Conservation (phyloP, 2,888 invertebrate genomes). For the Metallyticus violacea region DNA sequence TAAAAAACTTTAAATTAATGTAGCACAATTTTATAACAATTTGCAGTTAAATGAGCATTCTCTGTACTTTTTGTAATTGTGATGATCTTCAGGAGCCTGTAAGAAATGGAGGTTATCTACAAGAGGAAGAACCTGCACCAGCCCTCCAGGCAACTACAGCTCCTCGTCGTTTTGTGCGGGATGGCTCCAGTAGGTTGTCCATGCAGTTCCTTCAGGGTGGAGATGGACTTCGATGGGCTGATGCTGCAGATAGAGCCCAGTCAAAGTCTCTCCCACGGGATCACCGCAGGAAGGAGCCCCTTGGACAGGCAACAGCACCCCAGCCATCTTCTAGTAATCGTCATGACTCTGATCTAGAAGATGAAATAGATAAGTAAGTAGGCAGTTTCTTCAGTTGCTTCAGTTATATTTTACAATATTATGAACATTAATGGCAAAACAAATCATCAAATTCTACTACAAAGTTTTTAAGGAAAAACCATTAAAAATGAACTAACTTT, state of each 20-base stretch:
- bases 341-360: conserved; percentile 29
- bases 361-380: background rate
- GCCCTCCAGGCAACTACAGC: background rate
- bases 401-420: too few species aligned
- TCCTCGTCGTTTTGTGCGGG: conserved; percentile 45
- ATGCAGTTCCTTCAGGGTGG: conserved; percentile 83
- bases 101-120: background rate
- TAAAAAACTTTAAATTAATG: too few species aligned
- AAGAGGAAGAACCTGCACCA: background rate
- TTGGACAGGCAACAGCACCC: conserved; percentile 71
- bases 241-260: conserved; percentile 69
- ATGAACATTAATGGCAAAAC: too few species aligned
- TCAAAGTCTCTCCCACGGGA: conserved; percentile 74
- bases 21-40: too few species aligned
- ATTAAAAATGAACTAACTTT: too few species aligned
- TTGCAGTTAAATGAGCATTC: too few species aligned
- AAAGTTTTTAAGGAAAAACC: too few species aligned
- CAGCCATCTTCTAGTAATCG: conserved; percentile 9
- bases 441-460: too few species aligned
- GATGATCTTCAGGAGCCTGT: background rate
- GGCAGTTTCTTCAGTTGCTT: background rate
- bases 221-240: conserved; percentile 74
- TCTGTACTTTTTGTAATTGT: background rate
- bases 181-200: conserved; percentile 70
- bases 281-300: conserved; percentile 72